phyloP scores from a whole-genome alignment of 64 coral and sea anemone species.

The Montipora sp. region DNA sequence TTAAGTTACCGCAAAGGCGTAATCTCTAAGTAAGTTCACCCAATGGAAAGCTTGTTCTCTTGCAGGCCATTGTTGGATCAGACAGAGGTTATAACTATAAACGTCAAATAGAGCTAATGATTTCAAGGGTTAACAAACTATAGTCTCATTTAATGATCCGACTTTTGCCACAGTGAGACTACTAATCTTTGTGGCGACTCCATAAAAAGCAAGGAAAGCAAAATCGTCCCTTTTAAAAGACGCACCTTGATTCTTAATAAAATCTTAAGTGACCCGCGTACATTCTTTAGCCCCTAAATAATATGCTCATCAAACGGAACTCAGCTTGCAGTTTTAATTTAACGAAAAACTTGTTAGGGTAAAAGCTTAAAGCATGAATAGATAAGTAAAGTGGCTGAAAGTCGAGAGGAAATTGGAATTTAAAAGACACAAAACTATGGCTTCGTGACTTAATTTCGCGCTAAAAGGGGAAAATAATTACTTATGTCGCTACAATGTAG shows the following conservation, averaged over 20 bases:
- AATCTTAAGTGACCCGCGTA: not conserved
- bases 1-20: no score
- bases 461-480: not conserved
- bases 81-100: not conserved
- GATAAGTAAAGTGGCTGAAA: no score
- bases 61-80: no score
- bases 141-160: not conserved
- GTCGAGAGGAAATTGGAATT: not conserved
- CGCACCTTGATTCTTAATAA: no score
- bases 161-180: not conserved
- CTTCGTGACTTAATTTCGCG: constrained; percentile 22
- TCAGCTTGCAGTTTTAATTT: not conserved
- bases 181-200: not conserved
- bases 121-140: not conserved
- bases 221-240: not conserved
- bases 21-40: no score
- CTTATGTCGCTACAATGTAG: not conserved
- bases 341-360: no score
- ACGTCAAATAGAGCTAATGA: not conserved
- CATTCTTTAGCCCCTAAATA: not conserved
- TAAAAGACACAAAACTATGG: not conserved
- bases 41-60: no score
- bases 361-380: not conserved
- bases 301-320: not conserved
- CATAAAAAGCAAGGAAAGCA: not conserved